Evolutionary conservation across 2,113 vertebrate species (phyloP), one percentile per base, ranked within the genome.

Genomic region (Okapia johnstoni): DNA sequence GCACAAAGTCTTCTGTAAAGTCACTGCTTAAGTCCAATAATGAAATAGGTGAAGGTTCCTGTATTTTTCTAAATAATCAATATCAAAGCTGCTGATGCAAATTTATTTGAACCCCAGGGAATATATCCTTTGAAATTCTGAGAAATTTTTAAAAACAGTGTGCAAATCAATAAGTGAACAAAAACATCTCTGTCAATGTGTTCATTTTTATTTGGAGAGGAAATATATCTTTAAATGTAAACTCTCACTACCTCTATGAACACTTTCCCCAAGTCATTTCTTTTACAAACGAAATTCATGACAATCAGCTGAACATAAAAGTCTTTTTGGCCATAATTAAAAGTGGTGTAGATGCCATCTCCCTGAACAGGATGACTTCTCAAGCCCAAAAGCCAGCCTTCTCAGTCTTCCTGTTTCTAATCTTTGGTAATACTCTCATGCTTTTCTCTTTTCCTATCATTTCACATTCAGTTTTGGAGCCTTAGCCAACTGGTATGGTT

Each of bases 71-170:
- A 73, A 88, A 91, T 98, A 97, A 98, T 98, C 97, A 97, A 96
- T 98, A 98, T 66, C 97, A 98, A 97, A 97, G 93, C 91, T 94
- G 80, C 96, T 97, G 97, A 98, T 98, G 95, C 92, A 97, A 97
- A 98, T 98, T 97, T 96, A 96, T 96, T 96, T 97, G 95, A 97
- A 97, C 94, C 90, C 80, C 2, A 43, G 80, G 89, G 94, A 95
- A 81, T 43, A 93, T 1, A 90, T 1, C 25, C 70, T 97, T 92
- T 92, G 92, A 98, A 92, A 17, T 84, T 91, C 93, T 81, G 95
- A 96, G 90, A 93, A 89, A 23, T 7, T 40, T 90, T 85, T 89
- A 94, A 97, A 98, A 97, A 98, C 89, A 96, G 97, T 94, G 83
- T 94, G 25, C 89, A 97, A 96, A 97, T 98, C 96, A 98, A 93